A percentile compares a stretch with the other conserved stretches of the same genome.
These are phyloP conservation scores for Anolis carolinensis DNA, from an alignment of 2,113 vertebrate species.

Conservation along the genomic window DNA sequence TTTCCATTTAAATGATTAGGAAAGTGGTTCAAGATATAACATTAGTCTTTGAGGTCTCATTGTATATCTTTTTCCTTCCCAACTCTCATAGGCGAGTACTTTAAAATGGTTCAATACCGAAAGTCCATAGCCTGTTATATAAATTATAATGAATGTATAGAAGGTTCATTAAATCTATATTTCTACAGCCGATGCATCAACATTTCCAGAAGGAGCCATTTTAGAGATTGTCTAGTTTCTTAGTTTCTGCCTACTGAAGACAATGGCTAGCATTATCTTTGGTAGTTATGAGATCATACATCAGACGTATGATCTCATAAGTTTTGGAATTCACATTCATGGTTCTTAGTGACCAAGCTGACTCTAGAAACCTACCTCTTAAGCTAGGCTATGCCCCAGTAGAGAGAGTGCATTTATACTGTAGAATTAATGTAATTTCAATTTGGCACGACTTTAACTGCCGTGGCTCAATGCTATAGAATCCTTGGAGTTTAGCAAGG, in stretches of 20 bases:
- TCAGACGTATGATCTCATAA: too few relatives aligned
- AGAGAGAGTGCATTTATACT: too few relatives aligned
- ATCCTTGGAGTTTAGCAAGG: too few relatives aligned
- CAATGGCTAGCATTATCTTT: neutral
- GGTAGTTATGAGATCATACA: too few relatives aligned
- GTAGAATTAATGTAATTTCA: too few relatives aligned
- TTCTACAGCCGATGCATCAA: neutral
- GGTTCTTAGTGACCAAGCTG: too few relatives aligned
- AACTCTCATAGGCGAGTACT: neutral
- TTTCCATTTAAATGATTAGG: constrained; percentile 37
- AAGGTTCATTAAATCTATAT: neutral
- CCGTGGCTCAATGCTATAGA: too few relatives aligned
- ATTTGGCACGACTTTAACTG: too few relatives aligned
- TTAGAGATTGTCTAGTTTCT: neutral
- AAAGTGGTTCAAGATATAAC: constrained; percentile 2
- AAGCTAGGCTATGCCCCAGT: too few relatives aligned
- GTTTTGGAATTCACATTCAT: too few relatives aligned
- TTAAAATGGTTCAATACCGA: neutral
- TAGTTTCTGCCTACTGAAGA: neutral
- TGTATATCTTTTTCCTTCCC: neutral
- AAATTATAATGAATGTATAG: neutral
- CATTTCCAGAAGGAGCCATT: neutral
- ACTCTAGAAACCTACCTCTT: too few relatives aligned
- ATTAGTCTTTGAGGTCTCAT: constrained; percentile 1
- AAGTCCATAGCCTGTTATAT: neutral